Conservation (phyloP, 2,888 invertebrate genomes). For the Drosophila anceps region DNA sequence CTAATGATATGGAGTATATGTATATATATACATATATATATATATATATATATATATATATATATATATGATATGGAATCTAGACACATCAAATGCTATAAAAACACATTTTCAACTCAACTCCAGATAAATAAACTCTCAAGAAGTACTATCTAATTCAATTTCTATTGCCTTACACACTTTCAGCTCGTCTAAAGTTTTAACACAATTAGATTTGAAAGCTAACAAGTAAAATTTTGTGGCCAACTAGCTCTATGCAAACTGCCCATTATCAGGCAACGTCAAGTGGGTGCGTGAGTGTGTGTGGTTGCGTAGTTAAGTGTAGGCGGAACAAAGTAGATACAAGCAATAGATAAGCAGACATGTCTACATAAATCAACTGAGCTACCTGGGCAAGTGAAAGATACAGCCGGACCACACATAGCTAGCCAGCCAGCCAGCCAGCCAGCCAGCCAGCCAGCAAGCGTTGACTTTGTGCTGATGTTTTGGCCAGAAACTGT, state of each 20-base stretch:
- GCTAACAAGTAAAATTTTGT: conserved; percentile 43
- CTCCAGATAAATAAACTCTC: no score
- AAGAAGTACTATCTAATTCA: no score
- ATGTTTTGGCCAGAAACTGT: conserved; percentile 60
- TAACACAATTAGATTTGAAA: conserved; percentile 58
- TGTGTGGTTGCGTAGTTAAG: not conserved
- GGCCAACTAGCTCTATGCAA: conserved; percentile 30
- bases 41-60: no score
- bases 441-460: not conserved
- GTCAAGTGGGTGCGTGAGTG: conserved; percentile 16
- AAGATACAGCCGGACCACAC: conserved; percentile 15
- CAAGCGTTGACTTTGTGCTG: conserved; percentile 52
- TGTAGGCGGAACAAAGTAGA: conserved; percentile 38
- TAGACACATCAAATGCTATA: no score
- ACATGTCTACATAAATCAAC: conserved; percentile 67
- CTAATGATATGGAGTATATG: no score
- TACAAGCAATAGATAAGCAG: conserved; percentile 58
- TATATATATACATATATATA: no score
- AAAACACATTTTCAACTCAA: not conserved
- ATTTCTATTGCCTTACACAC: no score
- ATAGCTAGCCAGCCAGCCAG: not conserved
- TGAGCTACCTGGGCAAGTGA: conserved; percentile 42
- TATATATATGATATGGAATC: no score
- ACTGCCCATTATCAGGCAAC: conserved; percentile 43
- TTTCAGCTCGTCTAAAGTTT: conserved; percentile 33